Evolutionary conservation across 2,113 vertebrate genomes (phyloP), one percentile per base, ranked within the genome.

Genomic region (Prinia subflava): DNA sequence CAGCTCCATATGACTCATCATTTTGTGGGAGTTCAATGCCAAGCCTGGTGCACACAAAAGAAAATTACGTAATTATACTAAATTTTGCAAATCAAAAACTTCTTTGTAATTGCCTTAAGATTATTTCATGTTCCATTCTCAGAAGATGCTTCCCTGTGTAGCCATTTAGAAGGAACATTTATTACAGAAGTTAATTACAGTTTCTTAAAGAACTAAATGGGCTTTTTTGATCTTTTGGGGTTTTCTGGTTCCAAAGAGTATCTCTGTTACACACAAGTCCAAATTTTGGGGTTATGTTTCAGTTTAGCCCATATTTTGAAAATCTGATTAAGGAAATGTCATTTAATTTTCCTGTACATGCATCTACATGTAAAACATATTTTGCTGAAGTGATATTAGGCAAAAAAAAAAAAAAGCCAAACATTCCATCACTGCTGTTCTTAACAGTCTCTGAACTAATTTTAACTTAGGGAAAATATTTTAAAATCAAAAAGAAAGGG

Each of bases 41-140:
- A 92, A 96, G 74, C 89, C 85, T 89, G 87, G 88, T 94, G 89
- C 92, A 96, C 83, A 96, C 94, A 95, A 96, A 96, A 69, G 87
- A 57, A 96, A 97, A 94, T 94, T 83, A 85, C 76, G 90, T 87
- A 80, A 95, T 97, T 96, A 96, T 57, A 90, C 90, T 90, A 67
- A 69, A 95, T 89, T 97, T 22, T 93, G 70, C 59, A 93, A 76
- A 96, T 83, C 86, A 97, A 88, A 96, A 80, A 90, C 59, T 74
- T 49, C 80, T 93, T 93, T 96, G 94, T 94, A 96, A 90, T 94
- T 95, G 75, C 70, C 92, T 87, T 53, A 90, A 82, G 39, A 90
- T 96, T 90, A 96, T 90, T 97, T 84, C 86, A 24, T 94, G 69
- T 88, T 94, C 93, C 27, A 22, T 94, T 91, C 92, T 75, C 73